Conservation (phyloP, 2,113 vertebrate species). For the Embiotoca jacksoni region DNA sequence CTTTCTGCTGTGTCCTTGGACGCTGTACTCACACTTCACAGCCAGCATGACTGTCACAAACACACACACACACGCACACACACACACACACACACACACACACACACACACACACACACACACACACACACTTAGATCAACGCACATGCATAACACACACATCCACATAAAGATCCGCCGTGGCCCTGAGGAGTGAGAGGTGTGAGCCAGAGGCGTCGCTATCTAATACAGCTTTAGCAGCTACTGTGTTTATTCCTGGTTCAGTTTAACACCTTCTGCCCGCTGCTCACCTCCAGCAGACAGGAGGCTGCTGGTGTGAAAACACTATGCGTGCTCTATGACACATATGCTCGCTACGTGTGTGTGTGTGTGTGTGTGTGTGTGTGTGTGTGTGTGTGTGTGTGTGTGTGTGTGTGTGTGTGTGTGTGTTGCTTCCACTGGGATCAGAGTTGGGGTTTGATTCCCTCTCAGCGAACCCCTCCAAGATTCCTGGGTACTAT, state of each 20-base stretch:
- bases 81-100: background rate
- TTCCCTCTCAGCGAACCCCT: constrained; percentile 10
- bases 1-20: constrained; percentile 67
- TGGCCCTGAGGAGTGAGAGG: constrained; percentile 39
- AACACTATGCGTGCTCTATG: constrained; percentile 36
- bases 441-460: constrained; percentile 20
- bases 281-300: constrained; percentile 29
- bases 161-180: constrained; percentile 22
- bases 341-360: constrained; percentile 29
- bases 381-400: constrained; percentile 5
- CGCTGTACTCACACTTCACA: constrained; percentile 44
- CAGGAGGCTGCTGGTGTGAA: constrained; percentile 40
- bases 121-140: background rate
- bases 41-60: constrained; percentile 15
- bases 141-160: constrained; percentile 1
- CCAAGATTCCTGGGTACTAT: constrained; percentile 37
- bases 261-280: constrained; percentile 62
- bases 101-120: background rate
- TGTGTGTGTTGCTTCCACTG: background rate
- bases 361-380: background rate
- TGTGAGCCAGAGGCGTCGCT: constrained; percentile 58
- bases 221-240: constrained; percentile 62
- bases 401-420: constrained; percentile 14
- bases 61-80: background rate
- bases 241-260: constrained; percentile 64